Evolutionary conservation across 2,113 vertebrate genomes (phyloP).

Genomic region (Seriola dumerili): DNA sequence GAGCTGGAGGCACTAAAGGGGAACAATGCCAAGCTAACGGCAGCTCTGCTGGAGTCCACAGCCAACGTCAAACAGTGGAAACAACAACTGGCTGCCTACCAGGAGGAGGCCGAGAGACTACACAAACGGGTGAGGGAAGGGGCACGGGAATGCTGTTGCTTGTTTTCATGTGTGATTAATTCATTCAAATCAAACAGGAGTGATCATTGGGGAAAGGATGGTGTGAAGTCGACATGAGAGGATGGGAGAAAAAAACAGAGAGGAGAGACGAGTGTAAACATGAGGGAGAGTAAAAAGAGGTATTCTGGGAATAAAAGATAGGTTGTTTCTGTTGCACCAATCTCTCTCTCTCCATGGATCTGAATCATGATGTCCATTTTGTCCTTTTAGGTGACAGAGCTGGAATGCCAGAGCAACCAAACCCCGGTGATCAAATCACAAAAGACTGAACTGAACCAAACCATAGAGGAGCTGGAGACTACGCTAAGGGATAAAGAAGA

Average conservation of each 20-base stretch:
- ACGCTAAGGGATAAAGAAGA: constrained; percentile 95
- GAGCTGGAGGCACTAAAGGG: constrained; percentile 97
- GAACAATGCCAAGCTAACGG: constrained; percentile 98
- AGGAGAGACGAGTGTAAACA: constrained; percentile 14
- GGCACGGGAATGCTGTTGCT: constrained; percentile 22
- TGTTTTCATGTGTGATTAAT: constrained; percentile 43
- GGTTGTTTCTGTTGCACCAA: neutral
- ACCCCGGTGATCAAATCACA: constrained; percentile 96
- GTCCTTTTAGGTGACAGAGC: constrained; percentile 92
- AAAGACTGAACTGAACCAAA: constrained; percentile 97
- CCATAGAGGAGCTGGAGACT: constrained; percentile 95
- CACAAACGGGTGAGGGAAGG: constrained; percentile 91
- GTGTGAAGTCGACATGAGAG: constrained; percentile 45
- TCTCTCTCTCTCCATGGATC: constrained; percentile 3
- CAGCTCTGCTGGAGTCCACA: constrained; percentile 97
- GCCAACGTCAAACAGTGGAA: constrained; percentile 99
- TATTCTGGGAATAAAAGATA: constrained; percentile 16
- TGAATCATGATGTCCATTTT: constrained; percentile 15
- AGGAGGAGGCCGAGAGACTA: constrained; percentile 97
- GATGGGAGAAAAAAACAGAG: constrained; percentile 11
- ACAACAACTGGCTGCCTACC: constrained; percentile 96
- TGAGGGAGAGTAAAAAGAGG: constrained; percentile 14
- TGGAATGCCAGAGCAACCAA: constrained; percentile 97
- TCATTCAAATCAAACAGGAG: constrained; percentile 33
- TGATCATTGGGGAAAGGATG: constrained; percentile 26